Evolutionary conservation across 2,113 vertebrate species (phyloP), one percentile per base, ranked within the genome.

Genomic region (Protomyctophum bolini): DNA sequence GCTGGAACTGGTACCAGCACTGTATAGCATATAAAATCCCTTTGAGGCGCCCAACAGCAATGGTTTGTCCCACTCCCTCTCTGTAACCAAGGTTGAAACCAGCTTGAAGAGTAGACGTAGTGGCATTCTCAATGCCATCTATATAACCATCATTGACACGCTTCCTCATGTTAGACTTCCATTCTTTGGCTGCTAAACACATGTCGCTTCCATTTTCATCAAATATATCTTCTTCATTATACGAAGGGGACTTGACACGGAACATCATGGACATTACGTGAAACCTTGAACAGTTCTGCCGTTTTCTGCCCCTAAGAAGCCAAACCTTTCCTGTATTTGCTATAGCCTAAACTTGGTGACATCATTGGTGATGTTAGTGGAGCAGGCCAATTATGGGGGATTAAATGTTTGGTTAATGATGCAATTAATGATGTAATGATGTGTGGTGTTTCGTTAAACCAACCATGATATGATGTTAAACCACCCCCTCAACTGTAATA

Each of bases 81-180:
- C 84, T 93, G 85, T 95, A 98, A 0, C 98, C 98, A 76, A 82
- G 75, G 87, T 93, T 94, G 86, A 98, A 99, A 3, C 96, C 97
- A 6, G 73, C 68, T 57, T 97, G 95, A n/a, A 98, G 93, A 0
- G 94, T 84, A 45, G 91, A 88, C 50, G 94, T 94, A 86, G 95
- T 97, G 1, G 95, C 98, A 11, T 93, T 92, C 51, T 96, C 94
- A 8, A 92, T n/a, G 59, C 97, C 98, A 68, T 98, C 95, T 52
- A 93, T 93, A 11, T 93, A 98, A 1, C 98, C 98, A 63, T 97
- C 97, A 97, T 89, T 89, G 57, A 93, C 56, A 63, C 97, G 91
- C 78, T 87, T 95, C 82, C 94, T 94, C 96, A 98, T 98, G 80
- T 92, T 92, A 70, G 50, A 90, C 6, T 74, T 90, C 97, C 97